These are phyloP conservation scores for Heliconius hewitsoni DNA, from an alignment of 1,140 invertebrate species.

Conservation along the genomic window DNA sequence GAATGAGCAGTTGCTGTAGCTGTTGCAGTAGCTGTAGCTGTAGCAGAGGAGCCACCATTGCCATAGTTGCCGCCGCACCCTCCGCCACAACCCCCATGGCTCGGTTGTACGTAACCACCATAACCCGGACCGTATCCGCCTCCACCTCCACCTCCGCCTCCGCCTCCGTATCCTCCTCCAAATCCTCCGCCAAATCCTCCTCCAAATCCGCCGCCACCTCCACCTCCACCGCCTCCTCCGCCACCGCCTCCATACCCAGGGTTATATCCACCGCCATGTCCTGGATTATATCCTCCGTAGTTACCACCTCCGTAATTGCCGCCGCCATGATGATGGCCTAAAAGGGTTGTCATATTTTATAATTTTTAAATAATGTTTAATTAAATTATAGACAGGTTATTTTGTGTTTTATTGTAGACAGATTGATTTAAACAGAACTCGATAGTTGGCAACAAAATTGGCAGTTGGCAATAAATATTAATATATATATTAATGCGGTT, in stretches of 20 bases:
- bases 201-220: conserved; percentile 28
- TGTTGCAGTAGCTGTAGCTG: conserved; percentile 22
- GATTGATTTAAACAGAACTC: too few species aligned
- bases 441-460: too few species aligned
- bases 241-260: conserved; percentile 34
- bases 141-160: conserved; percentile 34
- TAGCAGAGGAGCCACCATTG: conserved; percentile 17
- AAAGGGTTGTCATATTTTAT: neutral
- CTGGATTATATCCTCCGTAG: conserved; percentile 19
- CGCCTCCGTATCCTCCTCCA: conserved; percentile 39
- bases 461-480: too few species aligned
- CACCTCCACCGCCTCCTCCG: conserved; percentile 33
- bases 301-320: conserved; percentile 31
- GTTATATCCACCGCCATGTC: conserved; percentile 16
- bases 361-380: neutral
- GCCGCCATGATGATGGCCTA: conserved; percentile 17
- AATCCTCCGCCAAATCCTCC: conserved; percentile 30
- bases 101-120: conserved; percentile 37
- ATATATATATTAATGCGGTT: too few species aligned
- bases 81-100: conserved; percentile 34
- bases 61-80: conserved; percentile 32
- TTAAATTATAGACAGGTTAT: neutral
- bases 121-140: neutral
- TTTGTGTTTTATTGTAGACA: too few species aligned
- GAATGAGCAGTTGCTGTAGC: conserved; percentile 27